Base-by-base conservation (phyloP, 2,888 invertebrate species). In the Spodoptera picta region DNA sequence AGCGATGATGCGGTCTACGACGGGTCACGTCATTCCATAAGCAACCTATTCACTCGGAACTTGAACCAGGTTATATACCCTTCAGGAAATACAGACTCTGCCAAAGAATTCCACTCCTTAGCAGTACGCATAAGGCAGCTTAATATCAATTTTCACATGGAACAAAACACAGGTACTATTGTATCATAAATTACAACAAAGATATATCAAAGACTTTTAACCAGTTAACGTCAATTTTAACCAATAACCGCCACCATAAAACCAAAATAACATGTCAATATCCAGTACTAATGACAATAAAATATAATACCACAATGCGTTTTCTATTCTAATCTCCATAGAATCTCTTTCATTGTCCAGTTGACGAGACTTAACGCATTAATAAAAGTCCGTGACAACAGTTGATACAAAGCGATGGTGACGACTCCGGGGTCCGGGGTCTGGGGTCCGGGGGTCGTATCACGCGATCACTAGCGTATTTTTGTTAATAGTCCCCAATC, bases 401-500 rank as follows among this genome's bases (percentile, higher is more conserved):
- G 76, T 79, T 77, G 80, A 75, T 77, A 86, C 83, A 85, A 82
- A 83, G 80, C 77, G 84, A 72, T 82, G 80, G 85, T 86, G 89
- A 85, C 87, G 86, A 81, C 84, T 84, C 84, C 36, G 36, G 36
- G 36, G 36, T 36, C 36, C 6, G 7, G 36, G 36, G 36, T 36
- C 36, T 9, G 36, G 36, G 36, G 73, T 82, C 76, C 72, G 77
- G 79, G 87, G 88, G 85, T 82, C 81, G 84, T 90, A 89, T 90
- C 89, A 87, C 74, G 78, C 89, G 88, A 91, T 91, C 90, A 82
- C 87, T 80, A 80, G 79, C 87, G 85, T 84, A 85, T 90, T 91
- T 90, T 88, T 88, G 90, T 89, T 90, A 91, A 92, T 91, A 89
- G 89, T 82, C 75, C 83, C 84, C 82, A 80, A 83, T 85, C 72